Evolutionary conservation across 2,113 vertebrate genomes (phyloP).

Genomic region (Perccottus glenii): DNA sequence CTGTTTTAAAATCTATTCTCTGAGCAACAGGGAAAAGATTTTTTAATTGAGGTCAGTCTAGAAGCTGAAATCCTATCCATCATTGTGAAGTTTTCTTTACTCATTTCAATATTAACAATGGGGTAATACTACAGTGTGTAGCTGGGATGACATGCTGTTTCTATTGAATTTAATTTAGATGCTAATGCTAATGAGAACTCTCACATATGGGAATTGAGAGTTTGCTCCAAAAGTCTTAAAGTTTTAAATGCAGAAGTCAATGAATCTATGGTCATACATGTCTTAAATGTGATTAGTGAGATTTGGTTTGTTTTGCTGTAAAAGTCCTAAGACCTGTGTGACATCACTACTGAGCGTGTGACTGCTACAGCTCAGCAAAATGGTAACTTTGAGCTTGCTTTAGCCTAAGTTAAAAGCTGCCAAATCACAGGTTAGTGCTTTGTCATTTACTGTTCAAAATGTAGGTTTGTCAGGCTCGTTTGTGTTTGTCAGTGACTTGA

Average conservation of each 20-base stretch:
- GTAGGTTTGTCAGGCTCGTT: background rate
- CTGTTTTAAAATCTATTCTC: too few relatives aligned
- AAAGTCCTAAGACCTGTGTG: background rate
- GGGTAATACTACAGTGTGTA: too few relatives aligned
- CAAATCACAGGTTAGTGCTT: constrained; percentile 7
- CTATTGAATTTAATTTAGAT: too few relatives aligned
- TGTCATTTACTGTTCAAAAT: constrained; percentile 8
- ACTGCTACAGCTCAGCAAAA: background rate
- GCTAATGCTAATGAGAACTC: too few relatives aligned
- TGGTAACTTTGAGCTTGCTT: background rate
- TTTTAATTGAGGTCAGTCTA: too few relatives aligned
- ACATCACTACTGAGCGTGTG: background rate
- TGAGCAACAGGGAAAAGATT: too few relatives aligned
- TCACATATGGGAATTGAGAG: too few relatives aligned
- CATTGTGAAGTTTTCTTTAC: background rate
- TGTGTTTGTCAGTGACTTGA: background rate
- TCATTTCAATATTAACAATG: background rate
- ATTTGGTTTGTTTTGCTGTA: background rate
- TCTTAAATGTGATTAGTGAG: too few relatives aligned
- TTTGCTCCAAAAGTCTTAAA: too few relatives aligned
- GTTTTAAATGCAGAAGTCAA: too few relatives aligned
- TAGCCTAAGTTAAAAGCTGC: background rate
- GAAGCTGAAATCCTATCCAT: background rate
- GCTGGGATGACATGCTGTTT: too few relatives aligned
- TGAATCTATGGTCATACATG: too few relatives aligned